Base-by-base conservation (phyloP, 2,113 vertebrate genomes). In the Colinus virginianus region DNA sequence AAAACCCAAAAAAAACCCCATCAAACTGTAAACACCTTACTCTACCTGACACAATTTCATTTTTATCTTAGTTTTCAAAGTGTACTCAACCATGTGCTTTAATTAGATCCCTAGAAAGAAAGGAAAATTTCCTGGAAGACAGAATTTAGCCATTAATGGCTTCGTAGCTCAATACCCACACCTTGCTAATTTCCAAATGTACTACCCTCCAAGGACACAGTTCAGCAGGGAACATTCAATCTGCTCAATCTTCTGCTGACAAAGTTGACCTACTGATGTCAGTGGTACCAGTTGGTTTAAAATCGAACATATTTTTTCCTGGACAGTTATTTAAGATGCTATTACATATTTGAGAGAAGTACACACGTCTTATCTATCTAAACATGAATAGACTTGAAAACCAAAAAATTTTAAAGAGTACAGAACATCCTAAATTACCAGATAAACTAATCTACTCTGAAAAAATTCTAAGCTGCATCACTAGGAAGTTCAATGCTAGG, bases 401-500 rank as follows among this genome's bases (percentile, higher is more conserved):
- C 59, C 51, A 90, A 51, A 49, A 46, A 80, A 70, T 69, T 17
- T 11, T 76, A 18, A 71, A 68, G 49, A 78, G 85, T 53, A 95
- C 71, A 79, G 75, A 87, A 87, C 38, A 78, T 71, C 12, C 56
- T 51, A 45, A 96, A 70, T 14, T 38, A 80, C 30, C 17, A 78
- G 90, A 95, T 64, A 93, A 90, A 80, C 56, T 93, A 68, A 91
- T 88, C 88, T 90, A 8, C 53, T 91, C 67, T 20, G 61, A 59
- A 80, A 36, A 48, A 84, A 83, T 38, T 23, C 42, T 48, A 36
- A 76, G 56, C 72, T 67, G n/a, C 38, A 88, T 36, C 82, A 90
- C 66, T 2, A 68, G 15, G 42, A 90, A 90, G 72, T 51, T 42
- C 83, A 90, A 2, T 12, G 51, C 15, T 43, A 87, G 23, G 46